phyloP scores from a whole-genome alignment of 2,797 vertebrate genomes.

The Bothrops alternatus region DNA sequence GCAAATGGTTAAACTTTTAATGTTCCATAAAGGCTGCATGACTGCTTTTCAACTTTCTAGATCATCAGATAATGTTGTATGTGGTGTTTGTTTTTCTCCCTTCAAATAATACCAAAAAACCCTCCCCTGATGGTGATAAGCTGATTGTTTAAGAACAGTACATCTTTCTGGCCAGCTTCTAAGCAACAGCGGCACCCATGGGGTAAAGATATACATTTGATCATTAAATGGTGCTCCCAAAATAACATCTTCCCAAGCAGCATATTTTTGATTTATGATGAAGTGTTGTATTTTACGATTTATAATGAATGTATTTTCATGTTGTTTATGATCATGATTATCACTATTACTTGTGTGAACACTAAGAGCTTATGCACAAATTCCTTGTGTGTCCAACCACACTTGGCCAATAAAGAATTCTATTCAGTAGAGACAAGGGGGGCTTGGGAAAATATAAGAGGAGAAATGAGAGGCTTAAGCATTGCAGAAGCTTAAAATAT shows the following conservation, averaged over 20 bases:
- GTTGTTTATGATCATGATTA: too few relatives aligned
- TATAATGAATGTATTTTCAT: too few relatives aligned
- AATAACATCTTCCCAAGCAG: background rate
- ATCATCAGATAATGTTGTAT: background rate
- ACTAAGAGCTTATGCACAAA: too few relatives aligned
- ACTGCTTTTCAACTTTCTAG: background rate
- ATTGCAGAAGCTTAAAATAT: too few relatives aligned
- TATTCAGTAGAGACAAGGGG: too few relatives aligned
- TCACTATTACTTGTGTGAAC: too few relatives aligned
- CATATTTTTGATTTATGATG: background rate
- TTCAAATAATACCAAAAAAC: background rate
- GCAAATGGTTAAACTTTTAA: background rate
- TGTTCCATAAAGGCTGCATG: background rate
- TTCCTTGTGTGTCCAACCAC: too few relatives aligned
- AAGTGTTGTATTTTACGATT: too few relatives aligned
- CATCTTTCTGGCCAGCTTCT: background rate
- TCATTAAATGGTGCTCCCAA: background rate
- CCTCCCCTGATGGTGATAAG: background rate
- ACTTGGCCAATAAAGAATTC: too few relatives aligned
- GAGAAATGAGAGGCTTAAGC: background rate
- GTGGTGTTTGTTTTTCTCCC: background rate
- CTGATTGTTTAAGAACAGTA: background rate
- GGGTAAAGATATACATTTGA: background rate
- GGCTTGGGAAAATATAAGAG: background rate
- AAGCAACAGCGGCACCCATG: background rate